Evolutionary conservation across 1,140 invertebrate genomes (phyloP), one percentile per base, ranked within the genome.

Genomic region (Protaetia brevitarsis): DNA sequence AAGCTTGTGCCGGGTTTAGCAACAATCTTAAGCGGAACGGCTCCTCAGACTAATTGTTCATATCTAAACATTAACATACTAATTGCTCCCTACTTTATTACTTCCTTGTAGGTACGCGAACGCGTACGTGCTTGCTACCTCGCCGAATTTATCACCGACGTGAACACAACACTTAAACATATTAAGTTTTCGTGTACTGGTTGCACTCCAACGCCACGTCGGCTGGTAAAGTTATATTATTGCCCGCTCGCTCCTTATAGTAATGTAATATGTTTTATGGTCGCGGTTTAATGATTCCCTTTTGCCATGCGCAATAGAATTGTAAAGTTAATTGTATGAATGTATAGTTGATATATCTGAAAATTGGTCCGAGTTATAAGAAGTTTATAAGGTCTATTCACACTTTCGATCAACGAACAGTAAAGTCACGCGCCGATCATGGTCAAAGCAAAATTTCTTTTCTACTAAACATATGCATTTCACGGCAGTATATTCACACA

Each of bases 31-130:
- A 64, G 64, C 68, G 28, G 64, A 60, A 67, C 68, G 70, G 65
- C 70, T 73, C 68, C 72, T 71, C 69, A 71, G 71, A 73, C 74
- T 76, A 77, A 77, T 75, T 75, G 74, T 72, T 76, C 74, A 76
- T 77, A 77, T 77, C 76, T 76, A 67, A 72, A 70, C 74, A 77
- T 77, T 77, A 75, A 67, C 73, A 77, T 76, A 68, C 69, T 75
- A 77, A 76, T 76, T 74, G 74, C 67, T 67, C 68, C 64, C 68
- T 71, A 73, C 71, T 76, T 75, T 74, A 75, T 71, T 69, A 70
- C 73, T 72, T 75, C 75, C 72, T 73, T 69, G 69, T 67, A n/a
- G n/a, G n/a, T n/a, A 70, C 66, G 71, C 45, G 68, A 66, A 70
- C 64, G 68, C 65, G 68, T 71, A 71, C 70, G 71, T 71, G 70